A percentile compares a stretch with the other conserved stretches of the same genome.
phyloP scores from a whole-genome alignment of 2,113 vertebrate species.

The Drymodes brunneopygia region DNA sequence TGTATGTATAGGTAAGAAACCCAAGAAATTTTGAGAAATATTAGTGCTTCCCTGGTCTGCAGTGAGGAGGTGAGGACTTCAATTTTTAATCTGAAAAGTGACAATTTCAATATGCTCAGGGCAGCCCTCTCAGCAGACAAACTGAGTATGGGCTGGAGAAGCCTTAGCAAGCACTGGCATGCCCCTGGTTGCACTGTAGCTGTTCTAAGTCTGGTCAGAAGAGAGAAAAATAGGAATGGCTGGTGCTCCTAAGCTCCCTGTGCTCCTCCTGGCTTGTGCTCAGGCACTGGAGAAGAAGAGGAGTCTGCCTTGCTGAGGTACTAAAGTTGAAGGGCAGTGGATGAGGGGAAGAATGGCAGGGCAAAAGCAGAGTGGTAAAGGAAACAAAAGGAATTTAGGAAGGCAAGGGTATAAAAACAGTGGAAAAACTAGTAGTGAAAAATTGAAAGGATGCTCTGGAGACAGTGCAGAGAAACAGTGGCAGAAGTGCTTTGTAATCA shows the following conservation, averaged over 20 bases:
- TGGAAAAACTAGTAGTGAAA: background rate
- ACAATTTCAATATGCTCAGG: background rate
- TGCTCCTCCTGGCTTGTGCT: background rate
- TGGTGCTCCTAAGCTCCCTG: background rate
- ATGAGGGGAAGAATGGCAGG: background rate
- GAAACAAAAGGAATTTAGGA: background rate
- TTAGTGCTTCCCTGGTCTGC: background rate
- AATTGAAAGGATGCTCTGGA: background rate
- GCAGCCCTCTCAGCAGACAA: background rate
- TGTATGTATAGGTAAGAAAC: background rate
- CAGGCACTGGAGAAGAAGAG: background rate
- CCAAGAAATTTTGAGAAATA: background rate
- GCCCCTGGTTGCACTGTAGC: background rate
- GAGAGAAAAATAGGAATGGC: background rate
- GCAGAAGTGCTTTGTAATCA: background rate
- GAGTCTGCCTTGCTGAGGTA: background rate
- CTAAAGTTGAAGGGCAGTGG: background rate
- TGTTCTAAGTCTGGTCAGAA: background rate
- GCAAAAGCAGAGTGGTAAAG: background rate
- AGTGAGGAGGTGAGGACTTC: background rate
- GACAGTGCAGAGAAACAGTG: background rate
- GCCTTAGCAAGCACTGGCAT: background rate
- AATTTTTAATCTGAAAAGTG: background rate
- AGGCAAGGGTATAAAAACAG: background rate
- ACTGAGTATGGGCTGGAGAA: background rate